These are phyloP conservation scores for Rhynchophorus ferrugineus DNA, from an alignment of 1,140 invertebrate species.

Conservation along the genomic window DNA sequence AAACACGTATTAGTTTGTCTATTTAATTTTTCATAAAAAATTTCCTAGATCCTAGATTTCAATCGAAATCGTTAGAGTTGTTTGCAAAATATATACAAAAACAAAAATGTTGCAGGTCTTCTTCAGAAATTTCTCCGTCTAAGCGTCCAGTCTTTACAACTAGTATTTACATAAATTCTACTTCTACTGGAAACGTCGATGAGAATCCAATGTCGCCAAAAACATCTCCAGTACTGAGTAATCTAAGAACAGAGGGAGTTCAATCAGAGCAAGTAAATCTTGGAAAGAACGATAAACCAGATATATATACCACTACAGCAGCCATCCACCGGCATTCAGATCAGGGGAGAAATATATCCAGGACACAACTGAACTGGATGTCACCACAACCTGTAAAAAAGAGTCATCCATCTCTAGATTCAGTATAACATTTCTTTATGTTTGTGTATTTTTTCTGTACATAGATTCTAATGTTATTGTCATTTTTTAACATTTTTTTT, in stretches of 20 bases:
- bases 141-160: constrained; percentile 32
- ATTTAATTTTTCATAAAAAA: no score
- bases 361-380: constrained; percentile 26
- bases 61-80: no score
- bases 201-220: constrained; percentile 15
- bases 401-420: constrained; percentile 3
- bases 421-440: constrained; percentile 4
- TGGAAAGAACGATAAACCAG: constrained; percentile 1
- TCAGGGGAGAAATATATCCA: constrained; percentile 11
- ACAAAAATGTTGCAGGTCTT: constrained; percentile 7
- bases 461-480: constrained; percentile 8
- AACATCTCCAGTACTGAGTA: constrained; percentile 28
- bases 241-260: constrained; percentile 23
- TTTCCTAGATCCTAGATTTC: no score
- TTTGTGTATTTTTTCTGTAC: constrained; percentile 19
- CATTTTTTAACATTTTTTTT: neutral
- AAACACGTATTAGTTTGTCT: no score
- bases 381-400: constrained; percentile 21
- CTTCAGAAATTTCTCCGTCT: constrained; percentile 9
- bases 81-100: no score
- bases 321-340: constrained; percentile 32
- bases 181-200: constrained; percentile 30
- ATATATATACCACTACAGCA: constrained; percentile 31
- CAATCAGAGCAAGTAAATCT: constrained; percentile 22
- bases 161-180: constrained; percentile 38